phyloP scores from a whole-genome alignment of 2,888 invertebrate species.

The Dascillus cervinus region DNA sequence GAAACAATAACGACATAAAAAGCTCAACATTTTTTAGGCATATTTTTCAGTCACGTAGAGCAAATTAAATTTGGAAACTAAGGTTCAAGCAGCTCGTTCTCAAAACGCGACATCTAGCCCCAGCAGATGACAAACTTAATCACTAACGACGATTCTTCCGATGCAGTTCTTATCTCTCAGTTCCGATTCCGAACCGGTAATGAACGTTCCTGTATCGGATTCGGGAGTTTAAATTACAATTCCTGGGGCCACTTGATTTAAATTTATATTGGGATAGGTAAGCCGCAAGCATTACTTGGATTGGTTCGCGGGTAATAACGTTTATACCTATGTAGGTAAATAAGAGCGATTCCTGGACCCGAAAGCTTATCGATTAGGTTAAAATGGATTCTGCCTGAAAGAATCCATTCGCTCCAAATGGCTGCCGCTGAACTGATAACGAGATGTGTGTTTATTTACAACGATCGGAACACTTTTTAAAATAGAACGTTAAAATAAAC shows the following conservation, averaged over 20 bases:
- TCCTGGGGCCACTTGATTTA: slow-evolving; percentile 21
- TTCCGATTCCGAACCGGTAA: slow-evolving; percentile 26
- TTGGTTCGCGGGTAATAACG: slow-evolving; percentile 14
- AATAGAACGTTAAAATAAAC: no score
- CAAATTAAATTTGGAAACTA: no score
- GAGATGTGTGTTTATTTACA: no score
- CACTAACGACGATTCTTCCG: slow-evolving; percentile 26
- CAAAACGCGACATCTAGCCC: no score
- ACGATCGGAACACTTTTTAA: no score
- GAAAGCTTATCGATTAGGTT: slow-evolving; percentile 9
- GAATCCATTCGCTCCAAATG: not conserved
- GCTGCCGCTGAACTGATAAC: no score
- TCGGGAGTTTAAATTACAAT: slow-evolving; percentile 18
- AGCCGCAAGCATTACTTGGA: slow-evolving; percentile 15
- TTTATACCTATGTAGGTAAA: slow-evolving; percentile 13
- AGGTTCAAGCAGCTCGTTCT: no score
- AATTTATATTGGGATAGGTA: slow-evolving; percentile 19
- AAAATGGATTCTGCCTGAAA: slow-evolving; percentile 6
- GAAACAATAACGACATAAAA: no score
- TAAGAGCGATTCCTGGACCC: slow-evolving; percentile 8
- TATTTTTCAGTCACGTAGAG: no score
- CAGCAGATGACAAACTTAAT: slow-evolving; percentile 23
- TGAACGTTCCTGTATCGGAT: slow-evolving; percentile 26
- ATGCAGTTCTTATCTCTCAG: slow-evolving; percentile 21
- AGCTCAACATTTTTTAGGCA: no score